phyloP scores from a whole-genome alignment of 2,888 invertebrate species.

The Mythimna pallens region DNA sequence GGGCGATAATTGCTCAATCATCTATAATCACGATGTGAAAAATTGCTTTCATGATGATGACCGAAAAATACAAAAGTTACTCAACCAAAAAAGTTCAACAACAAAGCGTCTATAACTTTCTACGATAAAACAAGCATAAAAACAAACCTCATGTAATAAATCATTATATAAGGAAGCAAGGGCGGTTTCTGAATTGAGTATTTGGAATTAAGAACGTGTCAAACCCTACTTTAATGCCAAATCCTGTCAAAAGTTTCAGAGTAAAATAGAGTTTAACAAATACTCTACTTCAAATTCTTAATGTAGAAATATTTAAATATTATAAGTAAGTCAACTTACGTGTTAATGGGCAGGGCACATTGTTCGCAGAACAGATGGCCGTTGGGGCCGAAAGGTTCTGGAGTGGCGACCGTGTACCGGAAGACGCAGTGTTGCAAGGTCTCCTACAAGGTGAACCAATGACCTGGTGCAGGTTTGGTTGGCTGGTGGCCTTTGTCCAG shows the following conservation, averaged over 20 bases:
- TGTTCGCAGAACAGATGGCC: too few species aligned
- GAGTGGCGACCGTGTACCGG: too few species aligned
- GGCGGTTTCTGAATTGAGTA: neutral
- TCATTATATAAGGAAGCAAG: neutral
- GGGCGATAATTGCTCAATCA: conserved; percentile 51
- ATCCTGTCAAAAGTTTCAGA: neutral
- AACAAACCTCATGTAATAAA: neutral
- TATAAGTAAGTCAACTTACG: too few species aligned
- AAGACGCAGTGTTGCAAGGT: too few species aligned
- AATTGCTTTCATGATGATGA: conserved; percentile 53
- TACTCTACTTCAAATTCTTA: neutral
- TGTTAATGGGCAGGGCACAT: too few species aligned
- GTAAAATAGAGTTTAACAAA: neutral
- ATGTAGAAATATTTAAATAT: neutral
- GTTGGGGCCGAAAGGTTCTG: too few species aligned
- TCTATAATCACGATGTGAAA: conserved; percentile 37
- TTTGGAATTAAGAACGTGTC: neutral
- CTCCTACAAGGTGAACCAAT: too few species aligned
- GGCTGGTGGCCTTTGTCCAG: too few species aligned
- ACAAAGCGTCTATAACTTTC: conserved; percentile 28
- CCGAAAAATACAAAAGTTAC: conserved; percentile 28
- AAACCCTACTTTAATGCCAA: neutral
- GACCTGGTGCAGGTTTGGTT: too few species aligned
- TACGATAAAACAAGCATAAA: neutral
- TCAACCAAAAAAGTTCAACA: conserved; percentile 16